A percentile compares a stretch with the other conserved stretches of the same genome.
Evolutionary conservation across 2,113 vertebrate genomes (phyloP).

Genomic region (Odobenus rosmarus): DNA sequence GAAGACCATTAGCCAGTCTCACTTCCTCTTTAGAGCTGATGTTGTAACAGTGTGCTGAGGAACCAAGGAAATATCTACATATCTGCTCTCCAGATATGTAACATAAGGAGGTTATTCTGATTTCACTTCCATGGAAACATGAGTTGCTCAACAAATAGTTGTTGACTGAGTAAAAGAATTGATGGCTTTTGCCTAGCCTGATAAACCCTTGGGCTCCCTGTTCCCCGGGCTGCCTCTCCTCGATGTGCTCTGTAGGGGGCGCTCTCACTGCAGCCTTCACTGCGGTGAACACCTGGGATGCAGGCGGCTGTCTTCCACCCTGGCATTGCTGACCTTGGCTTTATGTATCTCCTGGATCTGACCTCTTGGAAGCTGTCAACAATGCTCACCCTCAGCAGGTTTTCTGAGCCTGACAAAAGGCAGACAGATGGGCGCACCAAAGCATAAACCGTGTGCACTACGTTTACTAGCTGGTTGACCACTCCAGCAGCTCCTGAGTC

Average conservation of each 20-base stretch:
- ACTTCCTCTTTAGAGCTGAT: neutral
- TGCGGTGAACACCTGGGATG: neutral
- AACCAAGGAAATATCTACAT: neutral
- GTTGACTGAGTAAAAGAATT: neutral
- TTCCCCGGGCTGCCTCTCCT: neutral
- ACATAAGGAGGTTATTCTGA: neutral
- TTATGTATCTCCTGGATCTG: conserved; percentile 51
- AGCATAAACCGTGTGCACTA: neutral
- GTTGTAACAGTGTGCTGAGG: neutral
- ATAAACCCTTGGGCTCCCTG: neutral
- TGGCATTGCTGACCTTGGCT: neutral
- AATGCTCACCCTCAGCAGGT: neutral
- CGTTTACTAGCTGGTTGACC: neutral
- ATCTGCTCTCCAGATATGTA: neutral
- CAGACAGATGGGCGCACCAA: neutral
- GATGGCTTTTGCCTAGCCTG: neutral
- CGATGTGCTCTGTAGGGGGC: neutral
- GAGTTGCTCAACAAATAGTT: neutral
- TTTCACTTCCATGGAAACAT: neutral
- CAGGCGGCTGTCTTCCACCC: neutral
- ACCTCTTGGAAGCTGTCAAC: conserved; percentile 37
- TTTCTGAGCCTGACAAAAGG: neutral
- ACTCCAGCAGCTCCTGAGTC: neutral
- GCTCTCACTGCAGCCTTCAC: neutral
- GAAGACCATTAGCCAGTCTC: neutral